phyloP scores from a whole-genome alignment of 1,140 invertebrate genomes.

The Reticulitermes speratus region DNA sequence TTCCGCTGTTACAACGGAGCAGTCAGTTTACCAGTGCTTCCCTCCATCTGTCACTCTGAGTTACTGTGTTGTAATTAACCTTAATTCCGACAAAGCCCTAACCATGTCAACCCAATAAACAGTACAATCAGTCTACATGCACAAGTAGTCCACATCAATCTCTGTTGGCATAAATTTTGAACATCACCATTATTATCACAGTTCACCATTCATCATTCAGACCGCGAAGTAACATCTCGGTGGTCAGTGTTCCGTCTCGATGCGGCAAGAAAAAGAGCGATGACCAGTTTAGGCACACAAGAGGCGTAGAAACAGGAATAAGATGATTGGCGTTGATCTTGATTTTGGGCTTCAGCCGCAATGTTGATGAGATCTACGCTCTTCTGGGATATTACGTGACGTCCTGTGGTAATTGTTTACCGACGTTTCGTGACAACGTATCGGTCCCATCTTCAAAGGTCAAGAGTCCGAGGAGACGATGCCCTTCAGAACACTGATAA shows the following conservation, averaged over 20 bases:
- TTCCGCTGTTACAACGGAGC: neutral
- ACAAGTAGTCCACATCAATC: neutral
- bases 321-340: too few species aligned
- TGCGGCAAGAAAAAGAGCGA: neutral
- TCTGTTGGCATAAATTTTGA: neutral
- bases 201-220: neutral
- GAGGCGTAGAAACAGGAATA: too few species aligned
- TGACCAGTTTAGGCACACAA: too few species aligned
- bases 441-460: too few species aligned
- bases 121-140: neutral
- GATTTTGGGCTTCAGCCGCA: too few species aligned
- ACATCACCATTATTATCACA: neutral
- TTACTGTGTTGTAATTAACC: slow-evolving; percentile 13
- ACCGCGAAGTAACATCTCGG: neutral
- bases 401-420: too few species aligned
- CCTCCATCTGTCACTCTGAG: slow-evolving; percentile 11
- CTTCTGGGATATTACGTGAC: too few species aligned
- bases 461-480: too few species aligned
- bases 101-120: slow-evolving; percentile 15
- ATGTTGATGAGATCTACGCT: too few species aligned
- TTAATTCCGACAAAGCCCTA: slow-evolving; percentile 18
- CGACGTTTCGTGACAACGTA: too few species aligned
- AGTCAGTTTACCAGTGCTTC: neutral
- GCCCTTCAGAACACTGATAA: too few species aligned
- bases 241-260: neutral